Base-by-base conservation (phyloP, 2,888 invertebrate species). In the Apoda limacodes region DNA sequence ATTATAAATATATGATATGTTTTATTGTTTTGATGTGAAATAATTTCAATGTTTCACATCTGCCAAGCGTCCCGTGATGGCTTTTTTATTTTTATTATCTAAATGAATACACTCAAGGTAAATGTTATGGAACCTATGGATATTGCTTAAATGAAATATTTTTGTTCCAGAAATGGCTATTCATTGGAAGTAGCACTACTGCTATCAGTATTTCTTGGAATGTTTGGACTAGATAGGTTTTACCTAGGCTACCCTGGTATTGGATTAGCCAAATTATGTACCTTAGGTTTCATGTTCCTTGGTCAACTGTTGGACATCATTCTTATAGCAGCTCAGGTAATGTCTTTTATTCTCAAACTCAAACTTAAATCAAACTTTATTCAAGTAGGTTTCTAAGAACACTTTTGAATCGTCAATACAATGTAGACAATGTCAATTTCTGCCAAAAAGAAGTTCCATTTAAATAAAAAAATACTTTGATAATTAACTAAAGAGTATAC, bases 181-280 rank as follows among this genome's bases (percentile, higher is more conserved):
- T 91, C 92, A 2, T 89, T 95, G 59, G 95, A 97, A 62, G 93
- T 93, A 30, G 90, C 98, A 0, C 75, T 99, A 24, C 71, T 98
- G 19, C 81, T 99, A 3, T 98, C 98, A 0, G 92, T 99, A 28
- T 99, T 99, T 63, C 82, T 98, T 34, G 99, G 99, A 14, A 96
- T 98, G 93, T 95, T 99, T 78, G 99, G 99, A 10, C 84, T 94
- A 13, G 99, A 99, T 64, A 83, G 99, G 37, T 98, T 99, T 71
- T 99, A 99, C 60, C 82, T 99, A n/a, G 99, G 99, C 14, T 98
- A 98, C 66, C 96, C 95, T 30, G 98, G 95, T 1, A 87, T 98
- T 44, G 98, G 98, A 1, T 71, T 98, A 38, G 87, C 97, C 13
- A 98, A 99, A 68, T 85, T 98, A 41, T 95, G 96, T 59, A 98